phyloP scores from a whole-genome alignment of 2,888 invertebrate species.

The Acanthopleura granulata region DNA sequence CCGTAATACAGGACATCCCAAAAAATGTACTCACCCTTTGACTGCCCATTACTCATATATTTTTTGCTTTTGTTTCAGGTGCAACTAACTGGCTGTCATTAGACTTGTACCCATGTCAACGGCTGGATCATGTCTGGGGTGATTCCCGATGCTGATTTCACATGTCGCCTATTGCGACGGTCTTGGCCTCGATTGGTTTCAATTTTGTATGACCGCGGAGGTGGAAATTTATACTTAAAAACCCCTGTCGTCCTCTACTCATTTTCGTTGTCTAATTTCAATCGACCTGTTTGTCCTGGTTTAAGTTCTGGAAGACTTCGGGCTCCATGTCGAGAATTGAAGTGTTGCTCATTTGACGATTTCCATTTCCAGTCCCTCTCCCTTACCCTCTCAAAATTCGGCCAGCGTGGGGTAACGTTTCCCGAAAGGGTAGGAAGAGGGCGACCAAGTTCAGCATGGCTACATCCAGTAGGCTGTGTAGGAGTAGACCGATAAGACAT shows the following conservation, averaged over 20 bases:
- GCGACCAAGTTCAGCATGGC: conserved; percentile 6
- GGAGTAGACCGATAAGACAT: conserved; percentile 24
- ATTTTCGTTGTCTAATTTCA: conserved; percentile 23
- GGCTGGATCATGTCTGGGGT: background rate
- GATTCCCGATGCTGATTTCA: conserved; percentile 9
- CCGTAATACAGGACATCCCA: no score
- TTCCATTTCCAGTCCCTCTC: conserved; percentile 9
- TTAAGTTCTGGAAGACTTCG: conserved; percentile 16
- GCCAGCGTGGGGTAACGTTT: conserved; percentile 13
- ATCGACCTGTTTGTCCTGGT: conserved; percentile 6
- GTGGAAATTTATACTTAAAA: background rate
- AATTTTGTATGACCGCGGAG: conserved; percentile 13
- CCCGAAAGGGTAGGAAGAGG: conserved; percentile 5
- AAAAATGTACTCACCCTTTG: no score
- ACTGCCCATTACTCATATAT: no score
- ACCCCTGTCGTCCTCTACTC: conserved; percentile 14
- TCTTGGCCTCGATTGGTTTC: conserved; percentile 8
- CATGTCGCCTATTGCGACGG: conserved; percentile 4
- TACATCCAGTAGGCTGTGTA: conserved; percentile 18
- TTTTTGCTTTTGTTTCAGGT: no score
- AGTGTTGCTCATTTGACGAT: conserved; percentile 3
- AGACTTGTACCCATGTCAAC: no score
- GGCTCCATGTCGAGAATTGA: conserved; percentile 20
- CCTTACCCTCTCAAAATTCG: background rate
- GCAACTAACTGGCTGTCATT: no score